Conservation (phyloP, 2,113 vertebrate species). For the Casuarius casuarius region DNA sequence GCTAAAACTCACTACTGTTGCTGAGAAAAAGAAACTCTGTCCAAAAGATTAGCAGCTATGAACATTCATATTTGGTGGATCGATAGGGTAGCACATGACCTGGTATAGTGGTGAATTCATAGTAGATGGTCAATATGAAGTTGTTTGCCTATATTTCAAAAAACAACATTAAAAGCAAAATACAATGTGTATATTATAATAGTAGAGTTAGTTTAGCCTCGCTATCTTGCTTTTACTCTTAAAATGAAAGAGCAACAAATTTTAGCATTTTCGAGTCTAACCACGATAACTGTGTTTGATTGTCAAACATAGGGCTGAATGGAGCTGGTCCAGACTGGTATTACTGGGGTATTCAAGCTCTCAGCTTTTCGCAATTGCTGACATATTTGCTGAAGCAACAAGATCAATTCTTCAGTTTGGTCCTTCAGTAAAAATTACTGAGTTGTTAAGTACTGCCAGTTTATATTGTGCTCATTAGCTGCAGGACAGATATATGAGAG, state of each 20-base stretch:
- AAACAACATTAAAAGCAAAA: neutral
- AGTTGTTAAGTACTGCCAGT: neutral
- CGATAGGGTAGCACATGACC: neutral
- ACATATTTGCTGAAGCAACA: neutral
- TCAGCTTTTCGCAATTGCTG: neutral
- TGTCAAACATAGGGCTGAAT: neutral
- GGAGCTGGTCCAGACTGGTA: neutral
- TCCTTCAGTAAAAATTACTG: neutral
- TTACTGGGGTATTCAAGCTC: neutral
- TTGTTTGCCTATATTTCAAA: neutral
- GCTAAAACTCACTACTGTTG: neutral
- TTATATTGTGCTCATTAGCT: neutral
- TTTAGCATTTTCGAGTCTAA: neutral
- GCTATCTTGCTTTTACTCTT: neutral
- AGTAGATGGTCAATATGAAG: neutral
- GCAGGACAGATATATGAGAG: too few species aligned
- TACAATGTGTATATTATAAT: neutral
- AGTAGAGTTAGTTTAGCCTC: neutral
- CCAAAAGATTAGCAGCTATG: neutral
- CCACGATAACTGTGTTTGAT: neutral
- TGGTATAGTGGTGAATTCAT: neutral
- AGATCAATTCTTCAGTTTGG: neutral
- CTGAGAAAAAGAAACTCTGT: neutral
- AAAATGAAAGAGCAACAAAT: neutral
- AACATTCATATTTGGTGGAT: neutral